These are phyloP conservation scores for Acromyrmex echinatior DNA, from an alignment of 1,140 invertebrate species.

Conservation along the genomic window DNA sequence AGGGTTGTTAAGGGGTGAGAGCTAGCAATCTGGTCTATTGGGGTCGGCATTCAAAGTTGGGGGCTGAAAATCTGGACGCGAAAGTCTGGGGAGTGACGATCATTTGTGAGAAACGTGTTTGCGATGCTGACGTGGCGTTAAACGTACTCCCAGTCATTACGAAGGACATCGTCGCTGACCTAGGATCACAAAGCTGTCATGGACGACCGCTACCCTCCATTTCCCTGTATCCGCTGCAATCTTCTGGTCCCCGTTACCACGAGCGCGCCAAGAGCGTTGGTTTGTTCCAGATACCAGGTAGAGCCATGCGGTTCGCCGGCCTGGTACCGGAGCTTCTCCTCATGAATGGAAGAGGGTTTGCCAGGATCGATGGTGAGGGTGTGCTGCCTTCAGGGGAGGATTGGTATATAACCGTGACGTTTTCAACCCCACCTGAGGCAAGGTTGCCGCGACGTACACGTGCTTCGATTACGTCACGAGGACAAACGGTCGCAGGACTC, in stretches of 20 bases:
- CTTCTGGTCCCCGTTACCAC: constrained; percentile 30
- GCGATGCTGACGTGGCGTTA: constrained; percentile 6
- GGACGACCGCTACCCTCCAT: background rate
- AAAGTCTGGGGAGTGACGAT: background rate
- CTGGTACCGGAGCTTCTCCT: constrained; percentile 72
- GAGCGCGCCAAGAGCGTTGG: constrained; percentile 59
- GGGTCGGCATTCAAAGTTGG: background rate
- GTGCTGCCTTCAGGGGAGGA: constrained; percentile 78
- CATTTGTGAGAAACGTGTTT: background rate
- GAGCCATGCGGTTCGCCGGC: constrained; percentile 73
- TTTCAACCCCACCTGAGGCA: constrained; percentile 73
- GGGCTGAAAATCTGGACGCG: background rate
- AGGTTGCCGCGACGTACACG: constrained; percentile 79
- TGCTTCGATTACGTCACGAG: constrained; percentile 83
- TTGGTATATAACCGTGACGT: constrained; percentile 73
- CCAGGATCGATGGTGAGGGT: constrained; percentile 83
- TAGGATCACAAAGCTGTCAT: constrained; percentile 62
- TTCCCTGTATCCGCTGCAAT: background rate
- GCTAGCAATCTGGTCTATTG: background rate
- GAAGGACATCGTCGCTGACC: constrained; percentile 70
- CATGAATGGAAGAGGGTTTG: constrained; percentile 82
- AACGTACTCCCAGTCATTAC: constrained; percentile 19
- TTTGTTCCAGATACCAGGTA: constrained; percentile 81
- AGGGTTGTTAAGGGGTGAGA: background rate
- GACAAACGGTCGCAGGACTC: constrained; percentile 71